Evolutionary conservation across 2,113 vertebrate species (phyloP).

Genomic region (Agelaius phoeniceus): DNA sequence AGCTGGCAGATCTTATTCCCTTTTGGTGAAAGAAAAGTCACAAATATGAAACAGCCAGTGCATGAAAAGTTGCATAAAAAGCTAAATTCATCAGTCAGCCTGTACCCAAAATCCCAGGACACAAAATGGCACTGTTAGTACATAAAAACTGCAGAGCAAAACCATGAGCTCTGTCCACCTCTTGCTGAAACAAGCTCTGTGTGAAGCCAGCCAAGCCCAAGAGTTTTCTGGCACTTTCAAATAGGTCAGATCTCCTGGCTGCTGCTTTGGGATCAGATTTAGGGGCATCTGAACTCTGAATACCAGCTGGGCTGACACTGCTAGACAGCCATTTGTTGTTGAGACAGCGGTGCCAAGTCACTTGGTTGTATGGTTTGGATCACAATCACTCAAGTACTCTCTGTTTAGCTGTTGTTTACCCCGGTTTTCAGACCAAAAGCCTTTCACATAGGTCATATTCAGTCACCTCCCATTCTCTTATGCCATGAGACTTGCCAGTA

Average conservation of each 20-base stretch:
- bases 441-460: not conserved
- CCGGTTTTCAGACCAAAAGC: not conserved
- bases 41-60: not conserved
- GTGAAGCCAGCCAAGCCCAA: not conserved
- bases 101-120: not conserved
- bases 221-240: not conserved
- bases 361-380: not conserved
- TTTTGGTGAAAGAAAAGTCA: not conserved
- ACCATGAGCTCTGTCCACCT: not conserved
- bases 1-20: not conserved
- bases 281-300: not conserved
- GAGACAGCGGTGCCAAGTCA: not conserved
- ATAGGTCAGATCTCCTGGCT: not conserved
- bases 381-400: not conserved
- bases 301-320: not conserved
- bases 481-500: not conserved
- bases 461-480: not conserved
- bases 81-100: not conserved
- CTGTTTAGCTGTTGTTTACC: not conserved
- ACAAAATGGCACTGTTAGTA: not conserved
- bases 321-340: not conserved
- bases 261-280: not conserved
- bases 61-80: not conserved
- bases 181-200: not conserved
- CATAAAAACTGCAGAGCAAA: not conserved